Base-by-base conservation (phyloP, 2,113 vertebrate genomes). In the Megalops atlanticus region DNA sequence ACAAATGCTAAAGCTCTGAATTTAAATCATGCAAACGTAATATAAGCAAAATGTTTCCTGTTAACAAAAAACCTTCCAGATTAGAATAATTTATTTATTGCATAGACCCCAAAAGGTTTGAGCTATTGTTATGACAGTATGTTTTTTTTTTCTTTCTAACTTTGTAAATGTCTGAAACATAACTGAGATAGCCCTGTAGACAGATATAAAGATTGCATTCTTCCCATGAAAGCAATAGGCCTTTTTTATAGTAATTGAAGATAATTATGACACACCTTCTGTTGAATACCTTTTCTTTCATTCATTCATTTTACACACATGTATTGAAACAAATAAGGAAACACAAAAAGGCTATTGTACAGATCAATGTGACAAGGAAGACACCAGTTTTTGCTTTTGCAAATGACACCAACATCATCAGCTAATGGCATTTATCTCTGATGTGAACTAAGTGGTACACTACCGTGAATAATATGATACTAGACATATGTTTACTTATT, bases 71-170 rank as follows among this genome's bases (percentile, higher is more conserved):
- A 64, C 10, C n/a, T 64, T n/a, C 58, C 58, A 1, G n/a, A 64
- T 64, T 64, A 64, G n/a, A n/a, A n/a, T 64, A 64, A 64, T 64
- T 2, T 18, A 52, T 82, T 40, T 83, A 70, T 89, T 92, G 92
- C 91, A 92, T 92, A 92, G 89, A 85, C 88, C 54, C 85, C 35
- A 80, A 41, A 47, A 49, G 43, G n/a, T 40, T 21, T 18, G 43
- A 11, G 24, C 24, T 8, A 40, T 68, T n/a, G n/a, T n/a, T 52
- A 39, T 77, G 69, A 78, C 49, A 39, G 39, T 24, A 39, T 38
- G 77, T 40, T 81, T 83, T 78, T 38, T 85, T 80, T 70, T 31
- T n/a, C 43, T 2, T 68, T 24, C 74, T 77, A 39, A 68, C 21
- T 68, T 76, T 52, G 41, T 31, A 45, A 64, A 76, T 58, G n/a